Evolutionary conservation across 2,113 vertebrate species (phyloP).

Genomic region (Aythya baeri): DNA sequence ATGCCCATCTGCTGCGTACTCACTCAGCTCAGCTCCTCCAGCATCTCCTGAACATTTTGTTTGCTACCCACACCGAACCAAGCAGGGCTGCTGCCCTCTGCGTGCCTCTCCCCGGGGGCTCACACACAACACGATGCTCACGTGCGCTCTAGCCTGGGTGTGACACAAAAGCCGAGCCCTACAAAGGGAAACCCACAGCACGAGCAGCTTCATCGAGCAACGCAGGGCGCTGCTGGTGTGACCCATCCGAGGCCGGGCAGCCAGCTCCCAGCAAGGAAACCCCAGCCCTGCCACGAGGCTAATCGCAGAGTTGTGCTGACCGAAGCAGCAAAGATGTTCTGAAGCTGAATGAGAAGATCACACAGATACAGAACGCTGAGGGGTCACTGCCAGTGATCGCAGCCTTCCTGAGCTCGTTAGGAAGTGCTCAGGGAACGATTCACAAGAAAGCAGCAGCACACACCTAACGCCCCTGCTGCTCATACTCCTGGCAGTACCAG

Average conservation of each 20-base stretch:
- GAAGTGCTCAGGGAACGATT: constrained; percentile 15
- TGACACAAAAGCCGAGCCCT: not conserved
- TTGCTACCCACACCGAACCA: not conserved
- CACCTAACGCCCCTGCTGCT: not conserved
- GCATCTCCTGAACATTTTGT: not conserved
- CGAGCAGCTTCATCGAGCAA: no score
- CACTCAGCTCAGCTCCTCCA: not conserved
- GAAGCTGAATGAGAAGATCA: not conserved
- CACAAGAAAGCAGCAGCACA: not conserved
- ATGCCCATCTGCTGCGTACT: not conserved
- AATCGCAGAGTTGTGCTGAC: not conserved
- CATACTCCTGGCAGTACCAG: not conserved
- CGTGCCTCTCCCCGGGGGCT: no score
- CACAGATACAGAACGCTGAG: not conserved
- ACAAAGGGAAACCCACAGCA: not conserved
- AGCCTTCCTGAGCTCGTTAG: not conserved
- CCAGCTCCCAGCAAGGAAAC: rapidly evolving
- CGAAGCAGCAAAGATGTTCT: not conserved
- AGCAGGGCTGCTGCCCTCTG: not conserved
- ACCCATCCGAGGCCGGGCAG: rapidly evolving
- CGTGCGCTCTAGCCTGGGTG: rapidly evolving
- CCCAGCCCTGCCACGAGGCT: not conserved
- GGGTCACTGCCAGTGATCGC: not conserved
- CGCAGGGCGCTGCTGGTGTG: rapidly evolving
- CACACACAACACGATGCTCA: not conserved